Evolutionary conservation across 2,113 vertebrate species (phyloP), one percentile per base, ranked within the genome.

Genomic region (Saguinus imperator): DNA sequence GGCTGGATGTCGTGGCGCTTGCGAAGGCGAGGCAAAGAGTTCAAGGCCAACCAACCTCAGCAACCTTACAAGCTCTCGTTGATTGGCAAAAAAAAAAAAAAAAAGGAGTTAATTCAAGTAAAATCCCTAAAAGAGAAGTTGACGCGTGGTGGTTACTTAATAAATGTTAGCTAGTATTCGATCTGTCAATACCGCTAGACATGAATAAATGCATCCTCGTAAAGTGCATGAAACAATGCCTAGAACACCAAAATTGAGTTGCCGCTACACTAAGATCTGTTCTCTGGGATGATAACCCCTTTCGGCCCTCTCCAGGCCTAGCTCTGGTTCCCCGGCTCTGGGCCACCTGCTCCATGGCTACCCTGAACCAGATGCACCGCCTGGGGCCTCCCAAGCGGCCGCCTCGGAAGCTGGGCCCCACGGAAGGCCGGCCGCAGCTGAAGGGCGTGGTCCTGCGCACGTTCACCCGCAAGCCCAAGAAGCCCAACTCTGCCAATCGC

Each of bases 401-500:
- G 0, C 98, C 98, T 0, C 68, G 55, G 0, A 87, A 90, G 0
- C 0, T 64, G 0, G 98, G 99, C 0, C 97, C 99, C 70, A 99
- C 98, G 0, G 99, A 98, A 0, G 99, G 99, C 12, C 98, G 98
- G 0, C 99, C 99, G 0, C 99, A 99, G 97, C 94, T 99, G 8
- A 99, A 99, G 70, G 99, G 99, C 0, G 99, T 99, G 29, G 97
- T 99, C 14, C 95, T 99, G 55, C 99, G 99, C 94, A 99, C 99
- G 0, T 98, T 99, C 93, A 99, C 98, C 96, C 99, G 99, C 0
- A 99, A 99, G 35, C 99, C 99, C 76, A 99, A 99, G 98, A 99
- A 99, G 61, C 99, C 99, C 68, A 99, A 99, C 98, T 99, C 99
- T 0, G 99, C 99, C 14, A 99, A 99, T 98, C 99, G 99, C 35